These are phyloP conservation scores for Alosa alosa DNA, from an alignment of 2,113 vertebrate species.

Conservation along the genomic window DNA sequence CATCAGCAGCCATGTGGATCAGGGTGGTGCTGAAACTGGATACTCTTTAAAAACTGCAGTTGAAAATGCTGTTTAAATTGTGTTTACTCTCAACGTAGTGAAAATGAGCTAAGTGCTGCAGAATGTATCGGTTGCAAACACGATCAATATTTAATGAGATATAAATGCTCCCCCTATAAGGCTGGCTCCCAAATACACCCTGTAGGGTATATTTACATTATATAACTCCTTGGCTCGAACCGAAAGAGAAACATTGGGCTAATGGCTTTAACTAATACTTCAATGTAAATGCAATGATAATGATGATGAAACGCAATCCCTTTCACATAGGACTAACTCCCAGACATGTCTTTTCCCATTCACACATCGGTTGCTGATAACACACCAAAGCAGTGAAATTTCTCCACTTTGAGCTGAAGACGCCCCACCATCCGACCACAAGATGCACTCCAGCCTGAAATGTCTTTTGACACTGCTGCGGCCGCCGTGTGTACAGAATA, in stretches of 20 bases:
- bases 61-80: background rate
- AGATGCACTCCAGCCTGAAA: background rate
- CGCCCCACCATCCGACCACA: background rate
- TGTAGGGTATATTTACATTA: background rate
- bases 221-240: background rate
- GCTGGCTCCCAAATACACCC: background rate
- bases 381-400: background rate
- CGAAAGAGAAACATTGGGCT: background rate
- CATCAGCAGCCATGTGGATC: background rate
- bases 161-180: background rate
- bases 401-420: background rate
- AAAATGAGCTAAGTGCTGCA: slow-evolving; percentile 20
- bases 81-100: slow-evolving; percentile 8
- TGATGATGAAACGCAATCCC: slow-evolving; percentile 10
- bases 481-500: slow-evolving; percentile 13
- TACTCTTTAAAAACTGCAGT: background rate
- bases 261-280: slow-evolving; percentile 6
- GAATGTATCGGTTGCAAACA: slow-evolving; percentile 22
- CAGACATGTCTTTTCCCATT: background rate
- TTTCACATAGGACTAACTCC: background rate
- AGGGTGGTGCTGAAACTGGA: background rate
- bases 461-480: background rate
- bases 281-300: background rate
- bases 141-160: slow-evolving; percentile 27
- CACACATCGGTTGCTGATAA: background rate